These are phyloP conservation scores for Pteronotus mesoamericanus DNA, from an alignment of 2,797 vertebrate genomes.

Conservation along the genomic window DNA sequence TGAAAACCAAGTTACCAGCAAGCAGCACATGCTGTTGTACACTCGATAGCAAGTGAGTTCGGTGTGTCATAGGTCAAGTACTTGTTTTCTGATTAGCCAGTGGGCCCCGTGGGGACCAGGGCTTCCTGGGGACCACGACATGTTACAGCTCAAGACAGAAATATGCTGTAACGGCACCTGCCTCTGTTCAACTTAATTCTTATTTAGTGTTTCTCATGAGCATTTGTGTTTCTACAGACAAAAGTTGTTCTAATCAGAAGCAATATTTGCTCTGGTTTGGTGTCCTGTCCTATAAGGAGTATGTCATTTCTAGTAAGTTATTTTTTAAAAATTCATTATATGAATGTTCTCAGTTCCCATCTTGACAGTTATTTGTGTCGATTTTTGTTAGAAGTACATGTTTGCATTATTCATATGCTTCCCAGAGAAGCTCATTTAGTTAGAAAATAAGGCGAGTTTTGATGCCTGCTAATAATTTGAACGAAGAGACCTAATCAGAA, in stretches of 20 bases:
- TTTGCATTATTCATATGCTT: conserved; percentile 62
- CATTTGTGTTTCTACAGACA: conserved; percentile 48
- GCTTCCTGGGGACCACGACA: neutral
- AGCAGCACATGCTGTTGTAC: neutral
- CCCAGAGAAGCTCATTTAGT: conserved; percentile 72
- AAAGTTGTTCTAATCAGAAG: neutral
- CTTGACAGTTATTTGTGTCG: conserved; percentile 35
- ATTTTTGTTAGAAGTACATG: conserved; percentile 47
- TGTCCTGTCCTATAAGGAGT: neutral
- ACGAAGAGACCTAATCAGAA: conserved; percentile 42
- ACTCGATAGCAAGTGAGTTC: neutral
- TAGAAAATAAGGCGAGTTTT: conserved; percentile 58
- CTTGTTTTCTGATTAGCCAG: neutral
- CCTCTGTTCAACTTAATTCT: neutral
- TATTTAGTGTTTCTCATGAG: neutral
- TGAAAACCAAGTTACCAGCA: conserved; percentile 34
- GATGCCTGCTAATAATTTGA: conserved; percentile 49
- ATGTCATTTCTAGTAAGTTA: conserved; percentile 50
- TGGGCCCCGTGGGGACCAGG: conserved; percentile 1
- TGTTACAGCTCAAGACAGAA: neutral
- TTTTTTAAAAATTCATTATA: conserved; percentile 41
- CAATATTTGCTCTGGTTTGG: conserved; percentile 36
- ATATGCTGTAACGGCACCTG: neutral
- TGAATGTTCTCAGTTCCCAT: conserved; percentile 42
- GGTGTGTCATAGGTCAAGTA: neutral